Evolutionary conservation across 2,888 invertebrate species (phyloP).

Genomic region (Parthenolecanium corni): DNA sequence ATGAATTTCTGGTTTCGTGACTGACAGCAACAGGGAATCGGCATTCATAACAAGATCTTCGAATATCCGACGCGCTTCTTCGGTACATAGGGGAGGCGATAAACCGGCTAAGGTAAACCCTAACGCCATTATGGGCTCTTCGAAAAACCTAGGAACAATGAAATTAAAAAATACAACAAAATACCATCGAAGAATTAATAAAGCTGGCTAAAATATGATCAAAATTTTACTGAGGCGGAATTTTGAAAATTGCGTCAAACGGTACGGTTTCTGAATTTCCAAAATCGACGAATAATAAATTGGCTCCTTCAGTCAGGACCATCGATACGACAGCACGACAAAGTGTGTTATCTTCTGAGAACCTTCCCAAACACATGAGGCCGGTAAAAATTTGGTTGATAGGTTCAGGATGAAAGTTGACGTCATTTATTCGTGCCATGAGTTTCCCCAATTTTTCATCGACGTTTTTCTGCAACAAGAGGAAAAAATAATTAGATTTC

Average conservation of each 20-base stretch:
- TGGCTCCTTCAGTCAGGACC: constrained; percentile 59
- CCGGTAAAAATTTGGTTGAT: constrained; percentile 44
- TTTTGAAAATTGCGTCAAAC: constrained; percentile 61
- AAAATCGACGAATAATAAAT: constrained; percentile 52
- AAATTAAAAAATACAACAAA: background rate
- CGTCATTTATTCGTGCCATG: constrained; percentile 45
- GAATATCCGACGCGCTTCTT: constrained; percentile 58
- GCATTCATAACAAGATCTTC: constrained; percentile 54
- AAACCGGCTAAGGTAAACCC: constrained; percentile 61
- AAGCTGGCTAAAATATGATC: background rate
- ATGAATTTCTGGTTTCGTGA: constrained; percentile 39
- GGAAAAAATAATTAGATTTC: background rate
- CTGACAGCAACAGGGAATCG: constrained; percentile 48
- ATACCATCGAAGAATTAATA: background rate
- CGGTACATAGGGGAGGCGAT: constrained; percentile 39
- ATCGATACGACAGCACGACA: constrained; percentile 67
- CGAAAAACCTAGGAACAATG: constrained; percentile 40
- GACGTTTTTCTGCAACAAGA: constrained; percentile 34
- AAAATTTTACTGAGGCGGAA: constrained; percentile 42
- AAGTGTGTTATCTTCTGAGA: constrained; percentile 54
- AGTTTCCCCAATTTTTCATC: constrained; percentile 51
- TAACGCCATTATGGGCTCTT: constrained; percentile 61
- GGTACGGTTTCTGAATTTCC: constrained; percentile 54
- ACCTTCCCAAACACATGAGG: constrained; percentile 62
- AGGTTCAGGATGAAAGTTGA: constrained; percentile 38